phyloP scores from a whole-genome alignment of 1,140 invertebrate genomes.

The Bombus ignitus region DNA sequence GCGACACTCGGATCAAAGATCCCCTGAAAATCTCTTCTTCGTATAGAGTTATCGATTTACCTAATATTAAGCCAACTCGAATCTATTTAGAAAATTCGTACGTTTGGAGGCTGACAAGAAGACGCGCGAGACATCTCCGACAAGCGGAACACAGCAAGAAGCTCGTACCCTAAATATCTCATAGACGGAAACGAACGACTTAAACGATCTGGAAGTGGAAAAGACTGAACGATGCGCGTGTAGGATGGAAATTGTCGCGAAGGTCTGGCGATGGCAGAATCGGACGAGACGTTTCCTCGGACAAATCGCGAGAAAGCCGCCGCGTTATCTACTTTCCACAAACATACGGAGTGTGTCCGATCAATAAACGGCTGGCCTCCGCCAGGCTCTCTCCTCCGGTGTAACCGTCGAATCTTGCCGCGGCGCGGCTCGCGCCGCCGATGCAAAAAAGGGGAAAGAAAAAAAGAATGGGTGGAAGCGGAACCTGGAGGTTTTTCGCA shows the following conservation, averaged over 20 bases:
- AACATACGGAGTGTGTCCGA: slow-evolving; percentile 65
- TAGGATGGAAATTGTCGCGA: no score
- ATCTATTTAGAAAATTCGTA: no score
- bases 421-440: slow-evolving; percentile 13
- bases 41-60: no score
- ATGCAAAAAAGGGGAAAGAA: slow-evolving; percentile 15
- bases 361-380: slow-evolving; percentile 66
- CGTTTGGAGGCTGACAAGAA: no score
- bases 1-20: no score
- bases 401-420: slow-evolving; percentile 54
- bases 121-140: no score
- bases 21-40: no score
- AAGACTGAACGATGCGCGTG: neutral
- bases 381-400: slow-evolving; percentile 44
- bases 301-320: slow-evolving; percentile 52
- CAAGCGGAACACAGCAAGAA: no score
- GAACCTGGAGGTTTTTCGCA: neutral
- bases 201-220: neutral
- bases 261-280: neutral
- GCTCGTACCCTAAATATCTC: no score
- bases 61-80: no score
- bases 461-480: no score
- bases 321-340: slow-evolving; percentile 65
- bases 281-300: slow-evolving; percentile 31
- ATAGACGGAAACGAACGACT: no score